Evolutionary conservation across 1,140 invertebrate species (phyloP), one percentile per base, ranked within the genome.

Genomic region (Leptopilina clavipes): DNA sequence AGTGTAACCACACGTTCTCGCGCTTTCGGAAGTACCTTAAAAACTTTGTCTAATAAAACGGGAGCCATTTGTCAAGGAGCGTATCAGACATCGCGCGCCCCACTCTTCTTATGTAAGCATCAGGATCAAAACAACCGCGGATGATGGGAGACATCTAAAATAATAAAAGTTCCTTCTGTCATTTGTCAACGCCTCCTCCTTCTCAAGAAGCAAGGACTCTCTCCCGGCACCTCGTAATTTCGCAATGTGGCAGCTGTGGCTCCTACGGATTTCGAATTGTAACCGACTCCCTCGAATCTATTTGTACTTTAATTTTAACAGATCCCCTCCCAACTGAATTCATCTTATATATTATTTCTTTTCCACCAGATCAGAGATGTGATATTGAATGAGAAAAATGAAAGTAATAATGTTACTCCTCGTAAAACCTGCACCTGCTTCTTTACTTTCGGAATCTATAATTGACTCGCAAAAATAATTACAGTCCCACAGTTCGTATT

Each of bases 121-220:
- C 59, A 65, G 11, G 59, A 65, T 1, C 59, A 22, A 65, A 31
- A 31, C 78, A 73, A 31, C 45, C 75, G 80, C 81, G 83, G 74
- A 81, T 85, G 86, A 88, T 88, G 86, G 87, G 82, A 81, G 84
- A 86, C 86, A 89, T 90, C 86, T 90, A 90, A 91, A 91, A 91
- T 91, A 90, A 91, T 91, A 91, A 90, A 91, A 91, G 82, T 87
- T 86, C 85, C 83, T 85, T 88, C 83, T 83, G 89, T 90, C 89
- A 90, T 90, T 90, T 90, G 89, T 90, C 89, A 90, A 89, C 87
- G 88, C 84, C 85, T 86, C 75, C 9, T 40, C 37, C 82, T n/a
- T n/a, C n/a, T 86, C 84, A 80, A 83, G 80, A 83, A 75, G 78
- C 73, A 71, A 79, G 71, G 54, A 65, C 43, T 56, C 40, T 44